Base-by-base conservation (phyloP, 2,113 vertebrate species). In the Oncorhynchus kisutch region DNA sequence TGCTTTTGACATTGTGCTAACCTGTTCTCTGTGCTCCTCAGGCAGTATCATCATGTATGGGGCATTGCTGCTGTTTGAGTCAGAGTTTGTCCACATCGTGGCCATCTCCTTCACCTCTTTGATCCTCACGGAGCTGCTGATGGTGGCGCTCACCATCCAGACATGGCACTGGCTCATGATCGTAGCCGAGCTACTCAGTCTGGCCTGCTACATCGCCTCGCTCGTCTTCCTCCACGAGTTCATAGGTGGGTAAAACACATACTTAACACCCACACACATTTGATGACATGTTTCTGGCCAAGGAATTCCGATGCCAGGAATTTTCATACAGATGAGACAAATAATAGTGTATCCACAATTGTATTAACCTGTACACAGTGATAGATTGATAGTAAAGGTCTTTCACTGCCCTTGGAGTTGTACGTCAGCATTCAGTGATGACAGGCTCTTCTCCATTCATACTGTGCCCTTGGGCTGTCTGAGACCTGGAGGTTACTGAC, bases 121-220 rank as follows among this genome's bases (percentile, higher is more conserved):
- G 24, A 99, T 99, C 81, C 96, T 99, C 85, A 99, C 97, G 0
- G 98, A 99, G 94, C 90, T 99, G 79, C 94, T 99, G 75, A 99
- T 99, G 98, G 98, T 99, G 91, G 98, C 97, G 0, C 88, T 99
- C 76, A 98, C 98, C 0, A 94, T 99, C 60, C 98, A 99, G 92
- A 98, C 96, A 0, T 99, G 98, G 98, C 98, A 99, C 87, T 99
- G 97, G 97, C 96, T 99, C 67, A 99, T 99, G 97, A 97, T 98
- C 0, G 96, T 99, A 62, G 98, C 93, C 0, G 98, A 99, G 88
- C 89, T 99, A 77, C 96, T 98, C 81, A 99, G 97, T 80, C 86
- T 99, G 81, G 94, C 96, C 79, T 98, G 95, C 86, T 99, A 99
- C 83, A 91, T 98, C 12, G 97, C 97, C 45, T 99, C 98, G 2